These are phyloP conservation scores for Rhinoptilus africanus DNA, from an alignment of 2,113 vertebrate species.

Conservation along the genomic window DNA sequence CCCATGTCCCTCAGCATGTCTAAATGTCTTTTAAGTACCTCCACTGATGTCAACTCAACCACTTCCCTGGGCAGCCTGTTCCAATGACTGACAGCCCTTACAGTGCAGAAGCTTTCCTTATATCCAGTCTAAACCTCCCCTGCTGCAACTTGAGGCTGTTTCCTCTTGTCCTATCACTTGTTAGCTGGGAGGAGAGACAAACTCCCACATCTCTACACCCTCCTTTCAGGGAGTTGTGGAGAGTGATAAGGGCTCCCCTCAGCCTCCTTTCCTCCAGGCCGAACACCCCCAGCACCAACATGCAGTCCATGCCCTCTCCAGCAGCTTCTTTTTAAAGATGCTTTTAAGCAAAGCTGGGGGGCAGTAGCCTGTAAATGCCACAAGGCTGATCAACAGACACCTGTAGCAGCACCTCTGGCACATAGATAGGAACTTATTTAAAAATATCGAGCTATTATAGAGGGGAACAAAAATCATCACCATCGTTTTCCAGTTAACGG, in stretches of 20 bases:
- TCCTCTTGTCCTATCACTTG: neutral
- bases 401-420: neutral
- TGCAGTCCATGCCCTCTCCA: rapidly evolving
- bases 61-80: neutral
- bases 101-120: neutral
- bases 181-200: neutral
- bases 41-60: neutral
- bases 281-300: neutral
- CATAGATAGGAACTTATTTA: neutral
- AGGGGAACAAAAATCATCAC: neutral
- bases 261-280: neutral
- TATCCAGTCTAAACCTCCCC: neutral
- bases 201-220: neutral
- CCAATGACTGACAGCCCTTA: neutral
- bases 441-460: rapidly evolving
- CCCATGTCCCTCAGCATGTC: neutral
- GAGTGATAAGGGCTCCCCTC: neutral
- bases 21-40: neutral
- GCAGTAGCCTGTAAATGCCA: neutral
- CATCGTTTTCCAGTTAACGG: neutral
- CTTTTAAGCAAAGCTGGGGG: neutral
- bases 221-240: neutral
- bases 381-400: neutral
- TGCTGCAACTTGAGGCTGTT: neutral
- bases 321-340: neutral